phyloP scores from a whole-genome alignment of 2,888 invertebrate species.

The Drosophila gaucha region DNA sequence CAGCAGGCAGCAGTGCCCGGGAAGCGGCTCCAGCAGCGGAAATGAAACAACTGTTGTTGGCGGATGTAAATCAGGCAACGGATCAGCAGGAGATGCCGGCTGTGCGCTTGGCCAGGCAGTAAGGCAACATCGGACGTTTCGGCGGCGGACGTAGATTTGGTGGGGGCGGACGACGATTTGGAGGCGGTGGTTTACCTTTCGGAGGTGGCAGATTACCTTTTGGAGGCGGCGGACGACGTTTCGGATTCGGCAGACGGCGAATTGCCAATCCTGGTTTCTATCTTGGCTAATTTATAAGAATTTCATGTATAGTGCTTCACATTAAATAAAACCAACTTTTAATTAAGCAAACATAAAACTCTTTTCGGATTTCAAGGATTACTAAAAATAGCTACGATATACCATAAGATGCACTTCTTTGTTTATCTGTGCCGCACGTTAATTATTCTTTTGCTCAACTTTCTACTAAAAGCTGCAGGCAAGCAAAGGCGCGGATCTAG shows the following conservation, averaged over 20 bases:
- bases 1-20: constrained; percentile 21
- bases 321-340: constrained; percentile 38
- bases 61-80: constrained; percentile 72
- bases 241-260: background rate
- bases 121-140: constrained; percentile 41
- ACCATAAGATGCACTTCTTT: constrained; percentile 30
- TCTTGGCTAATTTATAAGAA: constrained; percentile 33
- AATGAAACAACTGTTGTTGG: constrained; percentile 68
- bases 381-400: constrained; percentile 30
- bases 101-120: constrained; percentile 66
- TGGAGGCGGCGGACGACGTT: constrained; percentile 7
- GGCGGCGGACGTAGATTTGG: constrained; percentile 39
- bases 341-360: constrained; percentile 36
- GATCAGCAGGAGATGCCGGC: constrained; percentile 65
- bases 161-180: constrained; percentile 7
- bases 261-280: constrained; percentile 13
- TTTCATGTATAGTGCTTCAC: constrained; percentile 18
- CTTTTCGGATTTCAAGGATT: too few relatives aligned
- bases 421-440: constrained; percentile 11
- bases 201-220: constrained; percentile 26
- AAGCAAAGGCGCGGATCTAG: too few relatives aligned
- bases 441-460: constrained; percentile 5
- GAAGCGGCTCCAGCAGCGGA: constrained; percentile 42
- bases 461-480: constrained; percentile 2
- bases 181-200: constrained; percentile 26